Conservation (phyloP, 2,113 vertebrate genomes). For the Vidua chalybeata region DNA sequence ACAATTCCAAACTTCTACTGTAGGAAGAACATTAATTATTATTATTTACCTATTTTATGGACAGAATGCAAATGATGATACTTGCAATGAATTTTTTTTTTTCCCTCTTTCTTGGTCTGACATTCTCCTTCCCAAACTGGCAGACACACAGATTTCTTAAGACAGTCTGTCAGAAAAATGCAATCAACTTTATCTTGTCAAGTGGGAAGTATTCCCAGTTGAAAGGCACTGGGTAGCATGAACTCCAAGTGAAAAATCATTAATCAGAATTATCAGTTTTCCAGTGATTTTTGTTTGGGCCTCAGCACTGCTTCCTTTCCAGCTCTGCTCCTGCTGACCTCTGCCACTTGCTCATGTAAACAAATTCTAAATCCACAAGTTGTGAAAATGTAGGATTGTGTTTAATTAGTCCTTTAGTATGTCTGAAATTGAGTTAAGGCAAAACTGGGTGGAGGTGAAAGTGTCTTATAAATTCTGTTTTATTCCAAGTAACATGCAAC, state of each 20-base stretch:
- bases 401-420: not conserved
- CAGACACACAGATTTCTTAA: accelerated
- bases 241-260: not conserved
- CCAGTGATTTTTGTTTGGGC: not conserved
- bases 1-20: not conserved
- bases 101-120: not conserved
- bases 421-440: not conserved
- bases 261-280: not conserved
- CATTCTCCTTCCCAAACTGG: not conserved
- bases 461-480: not conserved
- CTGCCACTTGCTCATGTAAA: not conserved
- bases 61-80: not conserved
- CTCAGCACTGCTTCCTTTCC: not conserved
- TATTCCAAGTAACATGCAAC: not conserved
- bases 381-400: accelerated
- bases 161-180: not conserved
- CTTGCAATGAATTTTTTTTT: not conserved
- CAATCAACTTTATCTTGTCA: not conserved
- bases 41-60: not conserved
- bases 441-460: not conserved
- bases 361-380: not conserved
- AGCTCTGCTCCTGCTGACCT: not conserved
- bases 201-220: not conserved
- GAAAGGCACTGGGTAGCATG: not conserved
- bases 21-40: not conserved